These are phyloP conservation scores for Otocyon megalotis DNA, from an alignment of 2,113 vertebrate genomes.

Conservation along the genomic window DNA sequence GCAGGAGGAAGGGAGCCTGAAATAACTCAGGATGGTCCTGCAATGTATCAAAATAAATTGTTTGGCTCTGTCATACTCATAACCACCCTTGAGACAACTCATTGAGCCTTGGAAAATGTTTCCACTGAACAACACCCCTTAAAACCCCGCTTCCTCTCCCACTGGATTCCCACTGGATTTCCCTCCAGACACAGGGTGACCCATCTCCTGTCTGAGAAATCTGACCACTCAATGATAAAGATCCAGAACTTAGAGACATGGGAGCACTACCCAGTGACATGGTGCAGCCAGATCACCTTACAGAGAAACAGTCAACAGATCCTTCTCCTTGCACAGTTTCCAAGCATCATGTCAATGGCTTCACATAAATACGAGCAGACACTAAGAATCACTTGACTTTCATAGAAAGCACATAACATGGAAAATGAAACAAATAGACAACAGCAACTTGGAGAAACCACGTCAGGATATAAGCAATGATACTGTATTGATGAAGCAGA, in stretches of 20 bases:
- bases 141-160: background rate
- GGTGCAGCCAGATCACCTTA: background rate
- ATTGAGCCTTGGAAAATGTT: background rate
- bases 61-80: background rate
- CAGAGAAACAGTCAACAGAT: background rate
- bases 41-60: background rate
- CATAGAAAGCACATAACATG: background rate
- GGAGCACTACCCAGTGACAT: background rate
- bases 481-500: background rate
- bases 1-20: background rate
- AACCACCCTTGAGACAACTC: background rate
- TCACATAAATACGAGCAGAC: background rate
- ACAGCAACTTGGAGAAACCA: background rate
- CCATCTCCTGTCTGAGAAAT: background rate
- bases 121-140: background rate
- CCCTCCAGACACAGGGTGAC: background rate
- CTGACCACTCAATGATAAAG: background rate
- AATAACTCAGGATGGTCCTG: background rate
- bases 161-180: background rate
- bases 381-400: background rate
- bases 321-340: background rate
- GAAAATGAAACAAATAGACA: background rate
- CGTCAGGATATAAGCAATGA: background rate
- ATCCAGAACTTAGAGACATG: slow-evolving; percentile 3
- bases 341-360: background rate